Conservation (phyloP, 2,113 vertebrate species). For the Cygnus buccinator region DNA sequence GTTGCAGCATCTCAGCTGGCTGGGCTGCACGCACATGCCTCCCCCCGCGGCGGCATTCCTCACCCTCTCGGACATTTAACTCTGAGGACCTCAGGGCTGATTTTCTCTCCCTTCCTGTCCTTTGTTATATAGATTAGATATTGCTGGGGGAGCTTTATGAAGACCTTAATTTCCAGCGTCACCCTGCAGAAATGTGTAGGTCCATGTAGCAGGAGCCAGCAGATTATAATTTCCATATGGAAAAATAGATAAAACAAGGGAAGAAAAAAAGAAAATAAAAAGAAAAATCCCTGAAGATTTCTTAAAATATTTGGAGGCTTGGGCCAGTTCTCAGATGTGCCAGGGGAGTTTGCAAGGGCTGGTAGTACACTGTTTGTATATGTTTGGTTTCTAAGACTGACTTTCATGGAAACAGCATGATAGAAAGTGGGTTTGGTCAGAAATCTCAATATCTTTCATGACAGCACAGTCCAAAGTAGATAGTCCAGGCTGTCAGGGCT, state of each 20-base stretch:
- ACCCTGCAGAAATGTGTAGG: background rate
- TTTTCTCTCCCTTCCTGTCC: conserved; percentile 1
- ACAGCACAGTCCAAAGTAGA: background rate
- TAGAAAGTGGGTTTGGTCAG: background rate
- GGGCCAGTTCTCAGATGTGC: background rate
- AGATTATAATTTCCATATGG: background rate
- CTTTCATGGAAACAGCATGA: background rate
- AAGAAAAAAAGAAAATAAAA: too few relatives aligned
- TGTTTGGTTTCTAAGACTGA: background rate
- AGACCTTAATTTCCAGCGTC: background rate
- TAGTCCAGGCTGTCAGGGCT: background rate
- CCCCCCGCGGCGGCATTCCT: background rate
- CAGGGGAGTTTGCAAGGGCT: background rate
- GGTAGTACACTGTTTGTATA: background rate
- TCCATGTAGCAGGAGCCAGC: background rate
- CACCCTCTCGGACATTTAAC: background rate
- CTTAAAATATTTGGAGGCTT: background rate
- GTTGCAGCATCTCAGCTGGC: background rate
- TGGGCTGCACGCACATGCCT: background rate
- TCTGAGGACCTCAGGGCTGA: background rate
- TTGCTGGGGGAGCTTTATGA: background rate
- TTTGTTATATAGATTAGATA: conserved; percentile 31
- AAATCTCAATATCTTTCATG: background rate
- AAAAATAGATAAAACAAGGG: background rate
- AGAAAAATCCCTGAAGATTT: background rate